Conservation (phyloP, 1,140 invertebrate genomes). For the Drosophila albomicans region DNA sequence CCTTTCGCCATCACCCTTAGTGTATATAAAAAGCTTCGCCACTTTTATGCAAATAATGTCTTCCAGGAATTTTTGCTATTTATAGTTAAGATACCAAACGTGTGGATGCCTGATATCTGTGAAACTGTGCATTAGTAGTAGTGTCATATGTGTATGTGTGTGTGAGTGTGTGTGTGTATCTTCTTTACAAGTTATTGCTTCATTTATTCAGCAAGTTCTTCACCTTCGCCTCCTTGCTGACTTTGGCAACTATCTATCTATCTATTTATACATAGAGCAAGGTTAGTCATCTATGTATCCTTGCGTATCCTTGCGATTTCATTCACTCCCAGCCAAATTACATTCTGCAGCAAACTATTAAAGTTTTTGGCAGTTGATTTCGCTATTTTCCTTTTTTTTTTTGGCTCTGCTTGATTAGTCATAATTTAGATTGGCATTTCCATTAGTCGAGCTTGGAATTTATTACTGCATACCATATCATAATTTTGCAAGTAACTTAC, state of each 20-base stretch:
- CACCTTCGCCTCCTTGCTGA: constrained; percentile 17
- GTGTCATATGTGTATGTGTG: constrained; percentile 8
- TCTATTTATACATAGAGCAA: not conserved
- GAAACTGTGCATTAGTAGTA: constrained; percentile 65
- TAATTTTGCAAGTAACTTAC: constrained; percentile 86
- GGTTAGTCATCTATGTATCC: not conserved
- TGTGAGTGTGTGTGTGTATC: constrained; percentile 24
- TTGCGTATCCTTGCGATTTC: not conserved
- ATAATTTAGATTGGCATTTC: constrained; percentile 74
- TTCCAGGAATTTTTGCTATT: constrained; percentile 83
- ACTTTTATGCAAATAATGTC: constrained; percentile 84
- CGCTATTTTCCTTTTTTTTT: not conserved
- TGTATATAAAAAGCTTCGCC: constrained; percentile 62
- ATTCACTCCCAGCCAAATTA: constrained; percentile 61
- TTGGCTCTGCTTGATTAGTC: constrained; percentile 30
- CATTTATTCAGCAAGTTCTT: constrained; percentile 69
- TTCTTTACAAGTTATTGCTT: constrained; percentile 75
- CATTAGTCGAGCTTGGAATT: constrained; percentile 34
- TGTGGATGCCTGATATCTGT: constrained; percentile 77
- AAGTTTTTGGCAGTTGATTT: constrained; percentile 73
- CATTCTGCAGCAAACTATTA: constrained; percentile 66
- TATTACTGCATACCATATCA: not conserved
- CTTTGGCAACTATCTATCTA: not conserved
- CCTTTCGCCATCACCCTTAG: constrained; percentile 15
- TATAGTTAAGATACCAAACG: constrained; percentile 82